Conservation (phyloP, 1,140 invertebrate species). For the Planococcus citri region DNA sequence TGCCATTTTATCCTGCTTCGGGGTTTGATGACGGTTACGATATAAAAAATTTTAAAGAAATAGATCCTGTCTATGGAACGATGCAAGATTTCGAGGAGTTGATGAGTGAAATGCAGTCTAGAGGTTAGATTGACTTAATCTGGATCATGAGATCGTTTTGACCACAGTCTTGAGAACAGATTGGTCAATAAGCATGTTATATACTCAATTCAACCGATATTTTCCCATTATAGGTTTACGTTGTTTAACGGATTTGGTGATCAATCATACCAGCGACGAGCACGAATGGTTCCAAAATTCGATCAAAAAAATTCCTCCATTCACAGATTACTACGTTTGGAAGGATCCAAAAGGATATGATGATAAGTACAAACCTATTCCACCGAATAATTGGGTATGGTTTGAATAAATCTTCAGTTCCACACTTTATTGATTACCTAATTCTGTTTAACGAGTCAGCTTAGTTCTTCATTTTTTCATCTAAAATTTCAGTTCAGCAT, state of each 20-base stretch:
- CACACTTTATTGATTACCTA: constrained; percentile 5
- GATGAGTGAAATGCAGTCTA: neutral
- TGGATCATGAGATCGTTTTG: neutral
- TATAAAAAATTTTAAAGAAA: constrained; percentile 52
- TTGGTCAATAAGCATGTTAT: no score
- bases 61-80: constrained; percentile 16
- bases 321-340: constrained; percentile 65
- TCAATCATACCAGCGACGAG: constrained; percentile 69
- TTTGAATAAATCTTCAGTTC: neutral
- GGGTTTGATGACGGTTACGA: constrained; percentile 62
- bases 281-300: constrained; percentile 68
- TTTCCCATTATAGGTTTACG: constrained; percentile 46
- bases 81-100: constrained; percentile 21
- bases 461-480: no score
- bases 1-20: constrained; percentile 36
- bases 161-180: no score
- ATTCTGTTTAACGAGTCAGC: constrained; percentile 36
- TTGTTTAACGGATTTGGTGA: constrained; percentile 75
- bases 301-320: constrained; percentile 41
- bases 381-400: constrained; percentile 67
- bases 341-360: no score
- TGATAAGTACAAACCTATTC: constrained; percentile 33
- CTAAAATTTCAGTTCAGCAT: neutral
- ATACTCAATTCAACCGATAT: no score
- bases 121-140: constrained; percentile 20